Base-by-base conservation (phyloP, 2,888 invertebrate species). In the Pachliopta kotzebuea region DNA sequence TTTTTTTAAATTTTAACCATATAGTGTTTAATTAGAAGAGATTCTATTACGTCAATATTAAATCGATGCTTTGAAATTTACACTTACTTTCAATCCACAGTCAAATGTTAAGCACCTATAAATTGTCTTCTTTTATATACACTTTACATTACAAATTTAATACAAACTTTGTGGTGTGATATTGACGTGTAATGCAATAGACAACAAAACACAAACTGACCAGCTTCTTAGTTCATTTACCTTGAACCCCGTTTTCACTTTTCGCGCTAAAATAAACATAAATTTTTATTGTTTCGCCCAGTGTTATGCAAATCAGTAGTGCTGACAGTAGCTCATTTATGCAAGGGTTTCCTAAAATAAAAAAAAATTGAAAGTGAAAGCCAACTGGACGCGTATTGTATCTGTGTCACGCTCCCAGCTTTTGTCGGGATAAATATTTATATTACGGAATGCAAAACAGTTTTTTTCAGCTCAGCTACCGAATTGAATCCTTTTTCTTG, bases 221-320 rank as follows among this genome's bases (percentile, higher is more conserved):
- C 72, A 76, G 58, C 69, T 72, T 71, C 74, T 68, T 68, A 69
- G 69, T 67, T 72, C 31, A 74, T 72, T 81, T 75, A 83, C 84
- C 85, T 85, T 85, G 83, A 85, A 83, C 86, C 77, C 72, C 75
- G 90, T 86, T 91, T 90, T 91, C 90, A 88, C 90, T 91, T 89
- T 90, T 88, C 81, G 84, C 84, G 76, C 80, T 76, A 77, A 86
- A 86, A 87, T 83, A 86, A 88, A 84, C 79, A 71, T 72, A 69
- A 72, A 72, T 79, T 81, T 62, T 84, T 85, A 87, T 88, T 86
- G 84, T 86, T 84, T 78, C 73, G 81, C 75, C 74, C 81, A 84
- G 74, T 90, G 83, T 90, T 87, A 91, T 91, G 91, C 89, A 91
- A 91, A 91, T 90, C 76, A 81, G 74, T 66, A 77, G 74, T 63